Evolutionary conservation across 1,140 invertebrate species (phyloP).

Genomic region (Pseudomyrmex pallidus): DNA sequence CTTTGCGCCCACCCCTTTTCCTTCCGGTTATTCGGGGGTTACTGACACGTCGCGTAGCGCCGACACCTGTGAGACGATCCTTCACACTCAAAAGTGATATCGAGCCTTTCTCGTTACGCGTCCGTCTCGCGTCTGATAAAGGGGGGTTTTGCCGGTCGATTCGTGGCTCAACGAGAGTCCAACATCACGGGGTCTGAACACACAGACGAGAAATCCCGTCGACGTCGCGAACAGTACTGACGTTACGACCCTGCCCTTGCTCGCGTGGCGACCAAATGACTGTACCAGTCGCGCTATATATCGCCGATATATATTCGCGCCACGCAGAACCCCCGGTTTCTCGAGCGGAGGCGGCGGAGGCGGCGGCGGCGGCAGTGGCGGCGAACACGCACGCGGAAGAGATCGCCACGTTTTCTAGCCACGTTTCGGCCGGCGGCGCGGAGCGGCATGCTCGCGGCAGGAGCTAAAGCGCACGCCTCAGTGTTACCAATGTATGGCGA

Average conservation of each 20-base stretch:
- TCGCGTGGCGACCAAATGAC: slow-evolving; percentile 77
- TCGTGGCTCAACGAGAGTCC: slow-evolving; percentile 32
- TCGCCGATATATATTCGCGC: slow-evolving; percentile 69
- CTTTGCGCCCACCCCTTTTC: slow-evolving; percentile 20
- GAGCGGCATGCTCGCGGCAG: slow-evolving; percentile 12
- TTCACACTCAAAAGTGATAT: slow-evolving; percentile 39
- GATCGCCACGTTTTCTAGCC: slow-evolving; percentile 43
- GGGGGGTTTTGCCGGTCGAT: neutral
- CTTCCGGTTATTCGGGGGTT: slow-evolving; percentile 53
- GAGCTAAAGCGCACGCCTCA: slow-evolving; percentile 44
- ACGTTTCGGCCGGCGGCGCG: slow-evolving; percentile 35
- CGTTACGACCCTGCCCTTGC: slow-evolving; percentile 82
- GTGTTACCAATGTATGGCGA: slow-evolving; percentile 42
- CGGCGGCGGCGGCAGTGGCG: neutral
- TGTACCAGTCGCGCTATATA: slow-evolving; percentile 12
- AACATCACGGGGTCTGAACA: slow-evolving; percentile 18
- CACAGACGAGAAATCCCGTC: slow-evolving; percentile 62
- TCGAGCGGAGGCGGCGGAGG: slow-evolving; percentile 6
- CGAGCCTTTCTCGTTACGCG: neutral
- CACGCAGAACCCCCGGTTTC: slow-evolving; percentile 23
- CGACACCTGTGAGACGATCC: slow-evolving; percentile 57
- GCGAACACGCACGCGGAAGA: slow-evolving; percentile 29
- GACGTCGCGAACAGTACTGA: slow-evolving; percentile 78
- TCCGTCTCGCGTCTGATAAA: neutral
- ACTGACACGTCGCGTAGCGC: slow-evolving; percentile 69